These are phyloP conservation scores for Drosophila oshimai DNA, from an alignment of 1,140 invertebrate genomes.

Conservation along the genomic window DNA sequence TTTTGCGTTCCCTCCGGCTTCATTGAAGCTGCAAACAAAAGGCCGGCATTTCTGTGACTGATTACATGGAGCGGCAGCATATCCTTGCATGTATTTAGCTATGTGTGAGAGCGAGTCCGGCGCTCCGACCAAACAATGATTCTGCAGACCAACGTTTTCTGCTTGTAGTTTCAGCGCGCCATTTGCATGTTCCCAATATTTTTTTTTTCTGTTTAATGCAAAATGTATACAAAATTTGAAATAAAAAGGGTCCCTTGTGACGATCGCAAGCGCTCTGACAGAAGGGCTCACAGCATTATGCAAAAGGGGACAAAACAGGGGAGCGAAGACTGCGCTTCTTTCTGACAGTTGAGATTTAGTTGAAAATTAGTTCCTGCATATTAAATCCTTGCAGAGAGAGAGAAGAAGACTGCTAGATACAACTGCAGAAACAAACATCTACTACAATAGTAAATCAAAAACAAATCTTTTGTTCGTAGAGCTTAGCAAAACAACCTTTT, in stretches of 20 bases:
- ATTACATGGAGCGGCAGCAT: conserved; percentile 68
- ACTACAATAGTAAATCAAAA: too few species aligned
- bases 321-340: not conserved
- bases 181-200: conserved; percentile 66
- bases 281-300: conserved; percentile 20
- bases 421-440: too few species aligned
- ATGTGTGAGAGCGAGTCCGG: conserved; percentile 22
- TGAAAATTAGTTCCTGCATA: too few species aligned
- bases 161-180: conserved; percentile 55
- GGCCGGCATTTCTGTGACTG: conserved; percentile 77
- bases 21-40: conserved; percentile 76
- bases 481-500: too few species aligned
- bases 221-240: conserved; percentile 57
- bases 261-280: conserved; percentile 15
- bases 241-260: conserved; percentile 52
- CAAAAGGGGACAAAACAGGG: conserved; percentile 21
- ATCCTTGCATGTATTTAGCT: conserved; percentile 69
- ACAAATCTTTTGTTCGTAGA: too few species aligned
- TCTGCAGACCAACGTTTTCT: conserved; percentile 26
- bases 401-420: too few species aligned
- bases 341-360: not conserved
- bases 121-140: conserved; percentile 69
- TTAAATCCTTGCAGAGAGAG: too few species aligned
- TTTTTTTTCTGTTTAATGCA: conserved; percentile 38
- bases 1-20: conserved; percentile 66